These are phyloP conservation scores for Meandrina meandrites DNA, from an alignment of 92 coral and sea anemone genomes.

Conservation along the genomic window DNA sequence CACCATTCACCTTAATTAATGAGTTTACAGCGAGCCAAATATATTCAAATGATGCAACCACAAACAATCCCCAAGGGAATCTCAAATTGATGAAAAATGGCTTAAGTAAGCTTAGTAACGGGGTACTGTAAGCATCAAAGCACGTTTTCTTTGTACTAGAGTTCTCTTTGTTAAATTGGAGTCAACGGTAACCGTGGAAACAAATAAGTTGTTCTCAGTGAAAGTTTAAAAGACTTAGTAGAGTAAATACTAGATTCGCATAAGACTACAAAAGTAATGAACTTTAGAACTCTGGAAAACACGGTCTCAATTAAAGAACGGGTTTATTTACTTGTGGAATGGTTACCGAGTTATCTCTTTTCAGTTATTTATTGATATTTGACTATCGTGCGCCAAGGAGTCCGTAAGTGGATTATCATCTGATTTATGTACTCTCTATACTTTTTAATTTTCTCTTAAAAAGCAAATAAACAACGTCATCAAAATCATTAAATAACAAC, in stretches of 20 bases:
- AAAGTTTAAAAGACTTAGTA: not conserved
- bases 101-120: slow-evolving; percentile 24
- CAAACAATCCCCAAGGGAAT: slow-evolving; percentile 19
- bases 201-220: not conserved
- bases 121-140: not conserved
- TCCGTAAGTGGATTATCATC: not conserved
- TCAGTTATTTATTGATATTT: not conserved
- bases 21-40: slow-evolving; percentile 4
- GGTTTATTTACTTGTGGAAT: not conserved
- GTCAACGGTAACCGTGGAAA: slow-evolving; percentile 5
- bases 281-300: not conserved
- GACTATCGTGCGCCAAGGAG: not conserved
- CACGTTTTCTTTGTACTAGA: slow-evolving; percentile 22
- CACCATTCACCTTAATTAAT: not conserved
- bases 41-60: slow-evolving; percentile 7
- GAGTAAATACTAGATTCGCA: not conserved
- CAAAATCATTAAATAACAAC: not conserved
- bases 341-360: not conserved
- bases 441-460: not conserved
- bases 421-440: not conserved
- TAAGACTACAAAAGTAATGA: not conserved
- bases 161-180: slow-evolving; percentile 4
- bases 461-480: not conserved
- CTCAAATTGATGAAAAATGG: not conserved
- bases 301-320: not conserved